Percentiles rank a stretch among this genome's conserved stretches.
Evolutionary conservation across 2,797 vertebrate genomes (phyloP).

Genomic region (Periophthalmus magnuspinnatus): DNA sequence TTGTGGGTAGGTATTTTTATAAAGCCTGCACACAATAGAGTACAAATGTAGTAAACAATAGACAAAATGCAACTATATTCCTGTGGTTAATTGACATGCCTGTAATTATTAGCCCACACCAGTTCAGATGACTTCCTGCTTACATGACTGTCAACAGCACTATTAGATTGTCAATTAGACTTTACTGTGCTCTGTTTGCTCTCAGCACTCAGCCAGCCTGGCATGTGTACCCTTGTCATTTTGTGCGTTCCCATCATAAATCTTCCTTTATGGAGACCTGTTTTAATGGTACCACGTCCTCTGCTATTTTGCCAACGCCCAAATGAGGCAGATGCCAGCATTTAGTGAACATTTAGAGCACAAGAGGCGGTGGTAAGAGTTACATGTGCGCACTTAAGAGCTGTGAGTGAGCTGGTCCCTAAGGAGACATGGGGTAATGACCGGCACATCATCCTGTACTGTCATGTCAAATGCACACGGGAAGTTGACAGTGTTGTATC

Average conservation of each 20-base stretch:
- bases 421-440: constrained; percentile 35
- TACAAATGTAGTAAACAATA: constrained; percentile 21
- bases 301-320: constrained; percentile 68
- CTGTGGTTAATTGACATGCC: constrained; percentile 51
- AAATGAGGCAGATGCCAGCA: constrained; percentile 35
- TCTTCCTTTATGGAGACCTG: constrained; percentile 7
- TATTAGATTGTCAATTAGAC: constrained; percentile 73
- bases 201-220: constrained; percentile 2
- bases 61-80: constrained; percentile 26
- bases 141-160: constrained; percentile 58
- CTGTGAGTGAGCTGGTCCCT: constrained; percentile 47
- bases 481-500: neutral
- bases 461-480: neutral
- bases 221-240: constrained; percentile 1
- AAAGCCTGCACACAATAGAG: constrained; percentile 13
- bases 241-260: constrained; percentile 11
- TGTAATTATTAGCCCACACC: constrained; percentile 65
- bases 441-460: constrained; percentile 26
- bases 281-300: constrained; percentile 36
- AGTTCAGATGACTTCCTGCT: constrained; percentile 66
- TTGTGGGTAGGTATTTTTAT: constrained; percentile 24
- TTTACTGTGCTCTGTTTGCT: constrained; percentile 37
- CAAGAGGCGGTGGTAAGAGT: constrained; percentile 46
- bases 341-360: constrained; percentile 22
- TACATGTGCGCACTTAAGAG: constrained; percentile 56